A percentile compares a stretch with the other conserved stretches of the same genome.
phyloP scores from a whole-genome alignment of 2,888 invertebrate species.

The Operophtera brumata region DNA sequence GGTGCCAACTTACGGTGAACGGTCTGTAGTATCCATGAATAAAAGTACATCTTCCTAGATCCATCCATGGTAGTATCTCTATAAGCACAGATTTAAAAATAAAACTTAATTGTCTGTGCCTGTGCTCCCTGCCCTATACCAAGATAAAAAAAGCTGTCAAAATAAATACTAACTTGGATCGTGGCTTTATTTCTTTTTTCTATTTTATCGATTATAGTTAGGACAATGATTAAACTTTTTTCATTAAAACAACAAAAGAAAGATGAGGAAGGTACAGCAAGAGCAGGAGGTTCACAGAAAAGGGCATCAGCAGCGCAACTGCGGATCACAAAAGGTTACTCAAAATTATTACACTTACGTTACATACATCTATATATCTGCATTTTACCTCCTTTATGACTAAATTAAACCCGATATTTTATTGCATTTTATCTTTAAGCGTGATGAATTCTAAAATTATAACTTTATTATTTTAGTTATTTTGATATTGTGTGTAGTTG shows the following conservation, averaged over 20 bases:
- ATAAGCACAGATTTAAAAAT: too few relatives aligned
- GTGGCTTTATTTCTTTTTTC: conserved; percentile 66
- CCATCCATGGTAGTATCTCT: too few relatives aligned
- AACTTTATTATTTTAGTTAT: not conserved
- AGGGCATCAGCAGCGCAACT: conserved; percentile 98
- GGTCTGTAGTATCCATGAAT: too few relatives aligned
- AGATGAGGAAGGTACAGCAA: conserved; percentile 91
- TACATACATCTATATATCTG: conserved; percentile 2
- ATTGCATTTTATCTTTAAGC: not conserved
- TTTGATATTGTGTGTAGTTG: not conserved
- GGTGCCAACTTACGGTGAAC: too few relatives aligned
- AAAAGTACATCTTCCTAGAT: too few relatives aligned
- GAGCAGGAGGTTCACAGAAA: conserved; percentile 86
- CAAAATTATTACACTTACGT: conserved; percentile 21
- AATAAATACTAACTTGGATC: conserved; percentile 54
- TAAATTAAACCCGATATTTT: not conserved
- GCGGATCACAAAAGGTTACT: conserved; percentile 97
- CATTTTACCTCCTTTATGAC: not conserved
- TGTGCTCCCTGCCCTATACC: too few relatives aligned
- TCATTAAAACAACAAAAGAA: conserved; percentile 99
- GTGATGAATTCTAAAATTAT: not conserved
- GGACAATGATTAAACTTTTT: conserved; percentile 97
- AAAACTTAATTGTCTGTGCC: too few relatives aligned
- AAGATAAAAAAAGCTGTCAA: conserved; percentile 57
- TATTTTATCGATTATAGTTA: conserved; percentile 68